Evolutionary conservation across 2,888 invertebrate species (phyloP), one percentile per base, ranked within the genome.

Genomic region (Acleris laterana): DNA sequence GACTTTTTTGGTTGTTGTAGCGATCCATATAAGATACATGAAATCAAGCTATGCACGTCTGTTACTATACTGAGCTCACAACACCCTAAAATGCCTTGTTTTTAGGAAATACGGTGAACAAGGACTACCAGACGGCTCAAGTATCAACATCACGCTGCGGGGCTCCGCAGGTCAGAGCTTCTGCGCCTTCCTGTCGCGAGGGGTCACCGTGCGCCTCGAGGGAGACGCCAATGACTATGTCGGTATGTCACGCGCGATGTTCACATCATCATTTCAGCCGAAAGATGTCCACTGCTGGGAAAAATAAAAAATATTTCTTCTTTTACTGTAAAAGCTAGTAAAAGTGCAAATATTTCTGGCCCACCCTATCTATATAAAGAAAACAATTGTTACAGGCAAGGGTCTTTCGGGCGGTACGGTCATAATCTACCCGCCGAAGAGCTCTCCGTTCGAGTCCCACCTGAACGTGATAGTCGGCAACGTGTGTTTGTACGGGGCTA

Each of bases 201-300:
- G 99, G 25, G 95, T 99, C 63, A 95, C 95, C 62, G 96, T 99
- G 4, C 97, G 96, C 0, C 93, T 99, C 19, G 98, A 98, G 87
- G 99, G 99, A 51, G 99, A 99, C 89, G 96, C 99, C 38, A 99
- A 99, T 83, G 99, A 99, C 87, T 99, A 99, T 85, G 99, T 99
- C 70, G 99, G 98, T 91, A 72, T 83, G 93, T 84, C 38, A 16
- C 48, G 16, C 16, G 25, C 3, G 38, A 9, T 38, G 11, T 13
- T 38, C 13, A 38, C 38, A 13, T 13, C 25, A 25, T 25, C 25
- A 7, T 25, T 25, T 7, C 25, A 25, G 25, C 6, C 25, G 25
- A 25, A 25, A 7, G 25, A 25, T 5, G 25, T 25, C 6, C 25
- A 6, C 5, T 5, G 25, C 25, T 25, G 22, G 22, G 22, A 22